phyloP scores from a whole-genome alignment of 2,113 vertebrate genomes.

The Elanus axillaris region DNA sequence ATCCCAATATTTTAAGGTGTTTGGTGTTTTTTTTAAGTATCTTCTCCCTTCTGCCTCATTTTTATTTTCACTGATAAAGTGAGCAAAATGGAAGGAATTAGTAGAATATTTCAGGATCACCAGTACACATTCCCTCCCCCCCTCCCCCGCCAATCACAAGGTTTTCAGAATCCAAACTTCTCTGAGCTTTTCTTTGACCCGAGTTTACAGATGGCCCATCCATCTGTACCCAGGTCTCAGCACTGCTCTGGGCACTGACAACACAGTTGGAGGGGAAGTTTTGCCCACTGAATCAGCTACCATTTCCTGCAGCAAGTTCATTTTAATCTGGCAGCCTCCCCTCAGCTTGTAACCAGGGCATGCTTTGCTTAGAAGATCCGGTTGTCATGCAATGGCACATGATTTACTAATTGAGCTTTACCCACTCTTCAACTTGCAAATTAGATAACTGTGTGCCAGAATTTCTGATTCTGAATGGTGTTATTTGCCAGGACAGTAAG shows the following conservation, averaged over 20 bases:
- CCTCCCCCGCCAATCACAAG: rapidly evolving
- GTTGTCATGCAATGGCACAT: not conserved
- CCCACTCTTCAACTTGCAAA: not conserved
- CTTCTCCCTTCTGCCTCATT: not conserved
- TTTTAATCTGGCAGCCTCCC: not conserved
- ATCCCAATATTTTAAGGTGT: not conserved
- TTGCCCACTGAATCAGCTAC: not conserved
- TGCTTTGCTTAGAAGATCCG: not conserved
- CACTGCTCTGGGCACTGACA: not conserved
- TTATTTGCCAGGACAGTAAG: not conserved
- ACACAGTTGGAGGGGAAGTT: not conserved
- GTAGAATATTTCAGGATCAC: not conserved
- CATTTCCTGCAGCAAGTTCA: not conserved
- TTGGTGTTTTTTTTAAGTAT: not conserved
- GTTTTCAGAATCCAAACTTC: not conserved
- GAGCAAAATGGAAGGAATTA: not conserved
- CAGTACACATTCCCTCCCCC: rapidly evolving
- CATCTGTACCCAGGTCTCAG: not conserved
- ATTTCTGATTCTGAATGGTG: not conserved
- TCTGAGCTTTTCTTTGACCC: not conserved
- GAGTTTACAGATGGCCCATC: not conserved
- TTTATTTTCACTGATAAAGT: not conserved
- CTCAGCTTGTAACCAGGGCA: not conserved
- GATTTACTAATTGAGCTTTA: not conserved
- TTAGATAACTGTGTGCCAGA: not conserved